These are phyloP conservation scores for Cottus gobio DNA, from an alignment of 2,113 vertebrate genomes.

Conservation along the genomic window DNA sequence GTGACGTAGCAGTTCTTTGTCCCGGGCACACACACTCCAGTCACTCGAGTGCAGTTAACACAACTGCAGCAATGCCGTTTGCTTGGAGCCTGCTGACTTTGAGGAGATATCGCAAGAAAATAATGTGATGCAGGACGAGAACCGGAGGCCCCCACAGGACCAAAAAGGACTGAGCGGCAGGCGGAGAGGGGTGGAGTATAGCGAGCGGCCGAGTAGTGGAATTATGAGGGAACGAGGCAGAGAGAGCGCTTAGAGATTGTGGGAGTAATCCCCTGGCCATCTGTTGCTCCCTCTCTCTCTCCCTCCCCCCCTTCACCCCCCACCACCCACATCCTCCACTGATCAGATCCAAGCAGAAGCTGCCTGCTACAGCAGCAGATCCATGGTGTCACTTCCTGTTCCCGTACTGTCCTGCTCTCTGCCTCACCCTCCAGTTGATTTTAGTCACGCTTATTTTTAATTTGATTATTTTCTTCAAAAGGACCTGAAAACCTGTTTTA, in stretches of 20 bases:
- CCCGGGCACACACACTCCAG: not conserved
- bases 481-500: not conserved
- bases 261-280: slow-evolving; percentile 83
- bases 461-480: not conserved
- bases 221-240: slow-evolving; percentile 66
- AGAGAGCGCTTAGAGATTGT: slow-evolving; percentile 74
- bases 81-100: not conserved
- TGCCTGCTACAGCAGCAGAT: slow-evolving; percentile 12
- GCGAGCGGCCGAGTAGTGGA: slow-evolving; percentile 48
- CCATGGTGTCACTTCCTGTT: slow-evolving; percentile 66
- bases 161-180: not conserved
- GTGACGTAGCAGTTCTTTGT: not conserved
- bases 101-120: not conserved
- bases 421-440: not conserved
- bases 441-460: not conserved
- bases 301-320: slow-evolving; percentile 22
- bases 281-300: slow-evolving; percentile 74
- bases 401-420: slow-evolving; percentile 20
- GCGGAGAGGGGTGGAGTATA: slow-evolving; percentile 29
- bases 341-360: slow-evolving; percentile 54
- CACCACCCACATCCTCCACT: slow-evolving; percentile 21
- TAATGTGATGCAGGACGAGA: slow-evolving; percentile 11
- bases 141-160: not conserved
- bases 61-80: not conserved
- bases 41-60: not conserved